Base-by-base conservation (phyloP, 2,113 vertebrate species). In the Channa argus region DNA sequence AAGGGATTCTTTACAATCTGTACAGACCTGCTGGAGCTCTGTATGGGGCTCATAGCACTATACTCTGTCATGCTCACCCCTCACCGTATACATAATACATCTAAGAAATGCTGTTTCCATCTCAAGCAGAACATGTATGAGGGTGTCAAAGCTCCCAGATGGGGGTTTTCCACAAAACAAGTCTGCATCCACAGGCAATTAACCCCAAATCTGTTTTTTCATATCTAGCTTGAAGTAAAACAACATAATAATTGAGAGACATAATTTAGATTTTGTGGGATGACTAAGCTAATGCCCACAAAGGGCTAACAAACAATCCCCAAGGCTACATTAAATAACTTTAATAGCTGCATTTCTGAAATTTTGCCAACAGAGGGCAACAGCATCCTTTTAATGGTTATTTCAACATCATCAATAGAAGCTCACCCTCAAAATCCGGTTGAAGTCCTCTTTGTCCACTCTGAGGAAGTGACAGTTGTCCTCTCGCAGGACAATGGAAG, bases 371-470 rank as follows among this genome's bases (percentile, higher is more conserved):
- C 71, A 94, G 94, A 87, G 82, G 92, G 91, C 75, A 76, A 54
- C 51, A 64, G 45, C 36, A 74, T 13, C 37, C 71, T 56, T 55
- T 56, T 43, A 53, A 7, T 49, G 9, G 9, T 45, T 13, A 9
- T 9, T 50, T 1, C 36, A 8, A 50, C 3, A 41, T 6, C 37
- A 53, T 38, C 39, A 39, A 0, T 4, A 4, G 34, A 67, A 9
- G 87, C 96, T 96, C 85, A 98, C 98, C 92, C 97, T 95, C 36
- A 99, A 92, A 89, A 99, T 98, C 83, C 97, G 93, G 93, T 99
- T 99, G 89, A 99, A 99, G 91, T 99, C 98, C 76, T 99, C 98
- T 84, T 99, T 99, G 89, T 99, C 97, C 2, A 99, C 98, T 79
- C 97, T 95, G 84, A 99, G 87, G 92, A 99, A 99, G 89, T 99